Evolutionary conservation across 53 echinoderm and acorn worm genomes (phyloP).

Genomic region (Mesocentrotus franciscanus): DNA sequence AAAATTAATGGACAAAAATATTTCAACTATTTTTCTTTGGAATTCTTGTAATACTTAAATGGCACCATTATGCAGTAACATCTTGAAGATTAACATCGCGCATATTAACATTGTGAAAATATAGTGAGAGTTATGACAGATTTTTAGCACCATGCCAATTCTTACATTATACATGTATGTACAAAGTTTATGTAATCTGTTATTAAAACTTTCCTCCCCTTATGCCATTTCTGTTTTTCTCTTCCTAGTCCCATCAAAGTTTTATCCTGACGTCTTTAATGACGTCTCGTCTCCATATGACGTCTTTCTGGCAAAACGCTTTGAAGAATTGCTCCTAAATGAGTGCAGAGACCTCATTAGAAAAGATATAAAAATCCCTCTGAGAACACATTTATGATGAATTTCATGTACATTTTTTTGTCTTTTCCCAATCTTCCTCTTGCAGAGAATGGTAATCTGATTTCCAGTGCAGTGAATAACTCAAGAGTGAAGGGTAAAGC

Average conservation of each 20-base stretch:
- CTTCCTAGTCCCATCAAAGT: neutral
- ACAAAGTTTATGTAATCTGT: no score
- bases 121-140: no score
- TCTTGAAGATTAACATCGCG: neutral
- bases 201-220: neutral
- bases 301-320: neutral
- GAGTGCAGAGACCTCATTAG: neutral
- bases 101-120: neutral
- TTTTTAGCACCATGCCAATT: no score
- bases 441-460: constrained; percentile 64
- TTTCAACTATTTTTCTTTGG: neutral
- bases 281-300: neutral
- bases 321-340: neutral
- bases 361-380: neutral
- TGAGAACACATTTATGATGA: neutral
- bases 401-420: neutral
- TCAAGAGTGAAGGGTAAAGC: constrained; percentile 43
- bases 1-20: neutral
- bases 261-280: neutral
- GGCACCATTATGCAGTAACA: neutral
- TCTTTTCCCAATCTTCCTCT: neutral
- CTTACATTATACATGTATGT: no score
- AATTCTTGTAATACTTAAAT: neutral
- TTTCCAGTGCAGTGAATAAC: neutral
- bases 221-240: neutral